Percentiles rank a stretch among this genome's conserved stretches.
Evolutionary conservation across 2,888 invertebrate genomes (phyloP).

Genomic region (Timema cristinae): DNA sequence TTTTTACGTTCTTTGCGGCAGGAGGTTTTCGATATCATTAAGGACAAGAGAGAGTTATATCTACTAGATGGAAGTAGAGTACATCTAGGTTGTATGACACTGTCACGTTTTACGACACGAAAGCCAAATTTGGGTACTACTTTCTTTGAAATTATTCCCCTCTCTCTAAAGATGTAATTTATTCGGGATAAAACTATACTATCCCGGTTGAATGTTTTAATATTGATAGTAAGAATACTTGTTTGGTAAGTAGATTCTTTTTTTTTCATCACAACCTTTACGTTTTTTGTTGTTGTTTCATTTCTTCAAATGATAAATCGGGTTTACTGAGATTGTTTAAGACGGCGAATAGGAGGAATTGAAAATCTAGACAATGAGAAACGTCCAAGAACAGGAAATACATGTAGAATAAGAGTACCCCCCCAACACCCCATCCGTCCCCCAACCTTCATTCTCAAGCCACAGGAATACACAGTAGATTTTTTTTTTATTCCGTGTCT

Average conservation of each 20-base stretch:
- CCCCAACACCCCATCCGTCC: constrained; percentile 5
- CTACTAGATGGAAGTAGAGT: no score
- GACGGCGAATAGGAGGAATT: constrained; percentile 27
- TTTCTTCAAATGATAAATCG: constrained; percentile 29
- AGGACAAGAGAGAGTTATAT: no score
- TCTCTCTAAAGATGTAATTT: no score
- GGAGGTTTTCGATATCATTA: no score
- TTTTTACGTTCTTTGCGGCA: no score
- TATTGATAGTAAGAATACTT: constrained; percentile 15
- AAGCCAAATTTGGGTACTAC: no score
- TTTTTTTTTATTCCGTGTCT: constrained; percentile 15
- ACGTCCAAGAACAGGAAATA: constrained; percentile 11
- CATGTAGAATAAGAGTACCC: constrained; percentile 31
- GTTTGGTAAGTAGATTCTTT: constrained; percentile 18
- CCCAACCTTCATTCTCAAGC: no score
- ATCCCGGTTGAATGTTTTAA: constrained; percentile 18
- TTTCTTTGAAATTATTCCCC: no score
- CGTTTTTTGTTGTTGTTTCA: constrained; percentile 20
- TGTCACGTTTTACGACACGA: no score
- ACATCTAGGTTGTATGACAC: no score
- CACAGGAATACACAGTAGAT: constrained; percentile 24
- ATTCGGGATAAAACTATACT: no score
- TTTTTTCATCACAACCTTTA: background rate
- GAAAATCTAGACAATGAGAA: constrained; percentile 28
- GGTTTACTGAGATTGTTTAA: constrained; percentile 29